Percentiles rank a stretch among this genome's conserved stretches.
Conservation (phyloP, 2,113 vertebrate species). For the Picathartes gymnocephalus region DNA sequence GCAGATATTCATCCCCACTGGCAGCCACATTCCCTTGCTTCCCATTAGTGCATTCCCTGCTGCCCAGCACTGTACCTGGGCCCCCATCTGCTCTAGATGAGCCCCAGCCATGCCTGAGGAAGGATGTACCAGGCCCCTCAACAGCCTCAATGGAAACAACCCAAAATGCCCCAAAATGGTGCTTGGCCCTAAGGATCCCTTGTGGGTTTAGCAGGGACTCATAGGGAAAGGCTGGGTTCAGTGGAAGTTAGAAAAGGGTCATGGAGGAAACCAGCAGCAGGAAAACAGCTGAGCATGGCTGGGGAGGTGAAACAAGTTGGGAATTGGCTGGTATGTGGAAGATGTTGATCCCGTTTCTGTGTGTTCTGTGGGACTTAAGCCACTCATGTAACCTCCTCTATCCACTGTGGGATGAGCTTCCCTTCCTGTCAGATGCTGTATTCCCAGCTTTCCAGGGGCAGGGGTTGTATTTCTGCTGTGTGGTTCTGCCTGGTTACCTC, state of each 20-base stretch:
- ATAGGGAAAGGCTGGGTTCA: fast-evolving
- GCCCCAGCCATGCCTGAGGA: fast-evolving
- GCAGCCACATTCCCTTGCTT: background rate
- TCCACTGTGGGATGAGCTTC: fast-evolving
- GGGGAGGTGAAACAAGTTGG: fast-evolving
- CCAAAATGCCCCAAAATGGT: background rate
- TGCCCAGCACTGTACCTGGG: background rate
- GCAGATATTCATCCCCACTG: background rate
- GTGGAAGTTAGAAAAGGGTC: background rate
- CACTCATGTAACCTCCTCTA: background rate
- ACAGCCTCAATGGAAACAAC: background rate
- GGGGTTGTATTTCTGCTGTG: fast-evolving
- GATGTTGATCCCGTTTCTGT: background rate
- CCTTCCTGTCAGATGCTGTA: background rate
- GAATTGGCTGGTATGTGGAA: background rate
- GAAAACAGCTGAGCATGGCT: fast-evolving
- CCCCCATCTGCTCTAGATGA: background rate
- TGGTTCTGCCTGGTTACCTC: background rate
- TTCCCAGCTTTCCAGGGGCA: background rate
- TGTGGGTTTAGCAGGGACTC: fast-evolving
- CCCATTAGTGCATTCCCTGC: fast-evolving
- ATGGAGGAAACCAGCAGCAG: fast-evolving
- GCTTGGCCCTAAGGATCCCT: fast-evolving
- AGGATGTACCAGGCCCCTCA: background rate
- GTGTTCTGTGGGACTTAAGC: background rate